A percentile compares a stretch with the other conserved stretches of the same genome.
phyloP scores from a whole-genome alignment of 2,797 vertebrate genomes.

The Somateria mollissima region DNA sequence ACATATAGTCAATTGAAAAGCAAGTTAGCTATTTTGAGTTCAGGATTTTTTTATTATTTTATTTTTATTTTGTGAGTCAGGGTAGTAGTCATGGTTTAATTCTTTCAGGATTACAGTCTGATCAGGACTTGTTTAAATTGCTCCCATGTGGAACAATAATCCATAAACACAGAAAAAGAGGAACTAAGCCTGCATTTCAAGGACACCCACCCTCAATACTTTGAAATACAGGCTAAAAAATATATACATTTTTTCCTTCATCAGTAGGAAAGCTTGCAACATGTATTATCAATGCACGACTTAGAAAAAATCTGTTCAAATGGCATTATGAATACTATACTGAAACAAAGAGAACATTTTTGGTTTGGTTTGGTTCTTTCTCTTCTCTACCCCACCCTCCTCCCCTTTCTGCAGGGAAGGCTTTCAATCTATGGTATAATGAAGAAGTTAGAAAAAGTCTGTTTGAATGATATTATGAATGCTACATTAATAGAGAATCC shows the following conservation, averaged over 20 bases:
- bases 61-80: neutral
- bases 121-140: constrained; percentile 21
- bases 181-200: constrained; percentile 26
- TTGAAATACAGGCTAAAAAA: neutral
- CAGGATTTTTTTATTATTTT: neutral
- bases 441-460: neutral
- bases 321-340: neutral
- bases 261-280: neutral
- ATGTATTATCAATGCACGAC: neutral
- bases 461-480: neutral
- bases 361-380: neutral
- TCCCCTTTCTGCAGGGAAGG: neutral
- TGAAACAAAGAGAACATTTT: neutral
- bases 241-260: neutral
- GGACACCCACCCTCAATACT: neutral
- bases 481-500: neutral
- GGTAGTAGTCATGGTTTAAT: constrained; percentile 18
- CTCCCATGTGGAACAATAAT: constrained; percentile 34
- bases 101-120: constrained; percentile 23
- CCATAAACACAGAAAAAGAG: constrained; percentile 39
- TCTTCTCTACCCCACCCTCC: no score
- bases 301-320: neutral
- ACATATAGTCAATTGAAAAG: neutral
- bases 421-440: neutral
- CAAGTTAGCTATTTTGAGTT: neutral